A percentile compares a stretch with the other conserved stretches of the same genome.
Conservation (phyloP, 2,888 invertebrate species). For the Cryptosula pallasiana region DNA sequence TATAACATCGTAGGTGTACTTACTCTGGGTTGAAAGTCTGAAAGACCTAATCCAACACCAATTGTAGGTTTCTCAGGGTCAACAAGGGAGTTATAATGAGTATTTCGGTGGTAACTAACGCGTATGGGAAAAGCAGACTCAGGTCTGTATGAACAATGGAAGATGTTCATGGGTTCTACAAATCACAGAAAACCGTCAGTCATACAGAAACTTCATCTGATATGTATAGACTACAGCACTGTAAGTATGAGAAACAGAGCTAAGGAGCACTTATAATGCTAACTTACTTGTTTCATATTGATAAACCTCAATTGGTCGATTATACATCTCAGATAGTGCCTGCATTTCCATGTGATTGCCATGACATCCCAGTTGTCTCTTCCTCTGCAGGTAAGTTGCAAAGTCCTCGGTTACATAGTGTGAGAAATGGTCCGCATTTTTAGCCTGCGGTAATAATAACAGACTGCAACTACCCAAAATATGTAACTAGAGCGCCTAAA, state of each 20-base stretch:
- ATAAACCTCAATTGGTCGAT: slow-evolving; percentile 79
- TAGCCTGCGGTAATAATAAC: slow-evolving; percentile 64
- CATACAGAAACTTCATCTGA: too few species aligned
- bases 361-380: slow-evolving; percentile 72
- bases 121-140: slow-evolving; percentile 65
- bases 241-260: too few species aligned
- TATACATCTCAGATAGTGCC: slow-evolving; percentile 83
- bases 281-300: slow-evolving; percentile 66
- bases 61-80: slow-evolving; percentile 73
- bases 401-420: slow-evolving; percentile 87
- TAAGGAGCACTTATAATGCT: too few species aligned
- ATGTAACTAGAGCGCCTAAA: too few species aligned
- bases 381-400: slow-evolving; percentile 72
- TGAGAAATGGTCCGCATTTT: slow-evolving; percentile 79
- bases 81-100: slow-evolving; percentile 82
- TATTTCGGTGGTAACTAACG: slow-evolving; percentile 77
- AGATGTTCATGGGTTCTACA: slow-evolving; percentile 76
- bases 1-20: too few species aligned
- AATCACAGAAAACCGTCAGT: too few species aligned
- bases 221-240: too few species aligned
- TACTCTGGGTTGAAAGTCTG: slow-evolving; percentile 69
- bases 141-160: slow-evolving; percentile 71
- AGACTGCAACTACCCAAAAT: too few species aligned
- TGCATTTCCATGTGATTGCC: slow-evolving; percentile 88
- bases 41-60: slow-evolving; percentile 77